Evolutionary conservation across 2,888 invertebrate genomes (phyloP), one percentile per base, ranked within the genome.

Genomic region (Anagyrus pseudococci): DNA sequence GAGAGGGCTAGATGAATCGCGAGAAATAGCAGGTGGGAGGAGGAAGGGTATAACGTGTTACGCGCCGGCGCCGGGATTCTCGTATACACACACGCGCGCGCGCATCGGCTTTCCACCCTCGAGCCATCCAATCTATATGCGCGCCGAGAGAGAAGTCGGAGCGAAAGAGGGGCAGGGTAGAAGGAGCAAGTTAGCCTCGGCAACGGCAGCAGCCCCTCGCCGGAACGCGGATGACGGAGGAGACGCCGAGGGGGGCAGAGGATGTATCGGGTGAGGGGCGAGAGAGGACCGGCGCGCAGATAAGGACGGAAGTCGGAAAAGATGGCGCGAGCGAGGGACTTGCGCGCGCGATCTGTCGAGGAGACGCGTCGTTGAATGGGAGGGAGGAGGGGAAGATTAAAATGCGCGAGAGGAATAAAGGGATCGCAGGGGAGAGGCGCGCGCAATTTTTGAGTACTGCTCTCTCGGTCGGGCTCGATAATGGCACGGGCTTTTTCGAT

Each of bases 81-180:
- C n/a, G 22, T 46, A 19, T 26, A 40, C 40, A 25, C 13, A n/a
- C n/a, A 20, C 13, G 37, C 20, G n/a, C n/a, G 37, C 19, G 37
- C 29, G 46, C 53, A 54, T 52, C 62, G 58, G 48, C 53, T 62
- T 62, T 62, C 62, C 58, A 62, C 58, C 62, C 62, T 62, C 62
- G 48, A 58, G 52, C 20, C 43, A 54, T 62, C 58, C 62, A 58
- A 58, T 58, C 62, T 54, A 54, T 62, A 58, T 58, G 47, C 58
- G 57, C 53, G 26, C 44, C 4, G 17, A 52, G 52, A n/a, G 19
- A 19, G 23, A 19, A 25, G 25, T 25, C n/a, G 25, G 46, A 55
- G 22, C 22, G 20, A 23, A 37, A 47, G 10, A 23, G 37, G 23
- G 29, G n/a, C 2, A 10, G 13, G 26, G 50, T n/a, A 13, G 20